phyloP scores from a whole-genome alignment of 2,797 vertebrate species.

The Gambusia yucatana region DNA sequence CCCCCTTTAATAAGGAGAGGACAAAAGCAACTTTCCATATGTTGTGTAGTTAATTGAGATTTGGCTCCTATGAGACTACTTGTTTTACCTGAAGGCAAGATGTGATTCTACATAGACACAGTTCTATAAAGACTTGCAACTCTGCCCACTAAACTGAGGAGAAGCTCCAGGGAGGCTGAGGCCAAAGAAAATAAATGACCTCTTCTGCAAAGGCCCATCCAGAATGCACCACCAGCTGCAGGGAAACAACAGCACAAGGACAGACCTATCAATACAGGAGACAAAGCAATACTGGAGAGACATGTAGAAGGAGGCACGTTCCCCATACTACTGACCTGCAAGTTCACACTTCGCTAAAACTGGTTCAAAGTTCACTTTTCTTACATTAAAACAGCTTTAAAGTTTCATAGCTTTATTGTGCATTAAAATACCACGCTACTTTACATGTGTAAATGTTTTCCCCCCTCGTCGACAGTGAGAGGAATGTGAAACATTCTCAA shows the following conservation, averaged over 20 bases:
- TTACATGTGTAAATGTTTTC: background rate
- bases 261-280: constrained; percentile 8
- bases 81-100: background rate
- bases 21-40: background rate
- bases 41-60: background rate
- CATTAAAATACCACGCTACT: background rate
- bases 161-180: constrained; percentile 12
- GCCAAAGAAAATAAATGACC: constrained; percentile 23
- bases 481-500: background rate
- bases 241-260: constrained; percentile 11
- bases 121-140: background rate
- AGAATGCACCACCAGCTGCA: constrained; percentile 17
- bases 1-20: background rate
- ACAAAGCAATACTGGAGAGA: constrained; percentile 2
- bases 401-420: background rate
- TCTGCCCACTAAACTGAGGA: background rate
- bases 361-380: background rate
- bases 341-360: background rate
- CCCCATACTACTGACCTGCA: background rate
- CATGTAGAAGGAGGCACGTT: constrained; percentile 8
- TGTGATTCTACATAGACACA: background rate
- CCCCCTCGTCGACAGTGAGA: background rate
- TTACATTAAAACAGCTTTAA: background rate
- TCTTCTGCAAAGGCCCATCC: constrained; percentile 7
- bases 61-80: background rate